These are phyloP conservation scores for Tiliacea aurago DNA, from an alignment of 2,888 invertebrate genomes.

Conservation along the genomic window DNA sequence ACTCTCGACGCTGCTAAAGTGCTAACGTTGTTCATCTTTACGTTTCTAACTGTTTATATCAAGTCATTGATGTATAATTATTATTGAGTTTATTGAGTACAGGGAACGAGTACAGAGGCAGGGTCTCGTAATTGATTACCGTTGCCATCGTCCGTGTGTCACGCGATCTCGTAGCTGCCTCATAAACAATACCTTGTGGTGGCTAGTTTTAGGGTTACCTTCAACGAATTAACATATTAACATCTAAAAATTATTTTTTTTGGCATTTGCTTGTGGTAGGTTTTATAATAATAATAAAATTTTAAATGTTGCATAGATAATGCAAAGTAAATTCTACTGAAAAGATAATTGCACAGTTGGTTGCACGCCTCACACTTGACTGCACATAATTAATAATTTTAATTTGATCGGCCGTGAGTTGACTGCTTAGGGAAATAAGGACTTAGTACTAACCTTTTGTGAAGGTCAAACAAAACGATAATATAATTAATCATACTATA, in stretches of 20 bases:
- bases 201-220: conserved; percentile 39
- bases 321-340: conserved; percentile 16
- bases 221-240: conserved; percentile 23
- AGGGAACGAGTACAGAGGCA: conserved; percentile 24
- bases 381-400: conserved; percentile 18
- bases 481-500: neutral
- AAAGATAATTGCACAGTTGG: conserved; percentile 15
- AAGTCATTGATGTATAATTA: conserved; percentile 23
- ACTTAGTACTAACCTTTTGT: neutral
- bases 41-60: conserved; percentile 8
- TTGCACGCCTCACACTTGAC: conserved; percentile 1
- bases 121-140: conserved; percentile 62
- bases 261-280: neutral
- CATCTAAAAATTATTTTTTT: conserved; percentile 14
- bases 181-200: conserved; percentile 49
- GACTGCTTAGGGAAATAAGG: no score
- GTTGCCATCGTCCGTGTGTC: conserved; percentile 54
- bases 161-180: conserved; percentile 54
- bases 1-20: no score
- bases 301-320: neutral
- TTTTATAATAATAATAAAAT: neutral
- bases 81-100: conserved; percentile 35
- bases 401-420: conserved; percentile 2
- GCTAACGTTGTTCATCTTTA: neutral
- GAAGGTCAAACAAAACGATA: conserved; percentile 16